Base-by-base conservation (phyloP, 2,888 invertebrate genomes). In the Deilephila porcellus region DNA sequence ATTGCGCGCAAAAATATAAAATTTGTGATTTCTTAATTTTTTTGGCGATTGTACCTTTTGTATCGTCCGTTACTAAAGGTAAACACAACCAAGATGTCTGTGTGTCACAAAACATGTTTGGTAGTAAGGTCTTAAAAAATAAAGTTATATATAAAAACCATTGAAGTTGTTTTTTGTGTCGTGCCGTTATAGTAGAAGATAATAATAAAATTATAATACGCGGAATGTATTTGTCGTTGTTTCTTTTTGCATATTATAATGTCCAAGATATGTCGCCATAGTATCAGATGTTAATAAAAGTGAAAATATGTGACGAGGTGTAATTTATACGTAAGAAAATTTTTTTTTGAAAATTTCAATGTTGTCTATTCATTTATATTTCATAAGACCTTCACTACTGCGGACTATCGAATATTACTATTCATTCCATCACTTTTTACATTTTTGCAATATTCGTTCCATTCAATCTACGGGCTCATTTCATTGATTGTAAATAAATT, bases 51-150 rank as follows among this genome's bases (percentile, higher is more conserved):
- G 64, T 29, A 29, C 45, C 3, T 2, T 60, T 60, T 60, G 60
- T 60, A 3, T 56, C 17, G 17, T 29, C 25, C 29, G 25, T 20
- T 63, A 32, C 8, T 62, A 17, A 19, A 62, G 19, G 62, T 63
- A 63, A 45, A 64, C 64, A 64, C 37, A 64, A 37, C 60, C 60
- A 14, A 29, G 20, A 34, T 64, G 45, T 64, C 63, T 25, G 25
- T 25, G 67, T 6, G 45, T 2, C 52, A 67, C 67, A 67, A 52
- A 52, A 67, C 67, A 45, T 52, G 25, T 52, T 37, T 67, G 45
- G 67, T 67, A 67, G 67, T 17, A 67, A 67, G 67, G 67, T 67
- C 67, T 52, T 67, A 25, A 52, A 67, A 67, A 45, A 67, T 67
- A 67, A 63, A 29, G 2, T 60, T 25, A 67, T 52, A 52, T 5